These are phyloP conservation scores for Brachirus orientalis DNA, from an alignment of 2,113 vertebrate genomes.

Conservation along the genomic window DNA sequence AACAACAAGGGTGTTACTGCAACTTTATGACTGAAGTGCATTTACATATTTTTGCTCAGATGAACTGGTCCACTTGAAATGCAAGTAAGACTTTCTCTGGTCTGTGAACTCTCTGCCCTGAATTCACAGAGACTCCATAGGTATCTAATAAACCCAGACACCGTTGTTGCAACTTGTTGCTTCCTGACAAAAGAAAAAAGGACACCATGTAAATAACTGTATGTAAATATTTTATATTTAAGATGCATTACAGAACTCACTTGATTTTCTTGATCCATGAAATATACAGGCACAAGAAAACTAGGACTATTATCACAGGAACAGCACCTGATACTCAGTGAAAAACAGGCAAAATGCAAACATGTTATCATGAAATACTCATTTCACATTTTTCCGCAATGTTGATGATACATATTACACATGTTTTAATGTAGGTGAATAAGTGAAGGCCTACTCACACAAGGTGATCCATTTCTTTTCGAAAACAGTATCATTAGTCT, in stretches of 20 bases:
- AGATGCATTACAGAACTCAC: constrained; percentile 33
- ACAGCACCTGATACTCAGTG: accelerated
- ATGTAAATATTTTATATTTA: neutral
- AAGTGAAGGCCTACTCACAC: no score
- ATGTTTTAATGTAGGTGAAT: no score
- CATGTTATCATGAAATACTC: neutral
- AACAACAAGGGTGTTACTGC: neutral
- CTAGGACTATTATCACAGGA: no score
- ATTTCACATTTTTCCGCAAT: neutral
- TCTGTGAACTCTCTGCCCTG: no score
- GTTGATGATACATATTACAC: no score
- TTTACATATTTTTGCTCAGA: no score
- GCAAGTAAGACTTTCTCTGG: neutral
- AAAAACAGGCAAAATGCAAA: neutral
- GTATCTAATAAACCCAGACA: neutral
- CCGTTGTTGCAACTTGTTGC: no score
- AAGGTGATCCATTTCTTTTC: no score
- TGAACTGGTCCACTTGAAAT: constrained; percentile 1
- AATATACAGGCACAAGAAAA: no score
- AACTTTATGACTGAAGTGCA: neutral
- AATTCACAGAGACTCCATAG: no score
- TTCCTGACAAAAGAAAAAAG: constrained; percentile 14
- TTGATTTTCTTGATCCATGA: neutral
- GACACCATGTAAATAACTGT: neutral
- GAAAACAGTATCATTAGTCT: no score